phyloP scores from a whole-genome alignment of 1,140 invertebrate species.

The Homarus americanus region DNA sequence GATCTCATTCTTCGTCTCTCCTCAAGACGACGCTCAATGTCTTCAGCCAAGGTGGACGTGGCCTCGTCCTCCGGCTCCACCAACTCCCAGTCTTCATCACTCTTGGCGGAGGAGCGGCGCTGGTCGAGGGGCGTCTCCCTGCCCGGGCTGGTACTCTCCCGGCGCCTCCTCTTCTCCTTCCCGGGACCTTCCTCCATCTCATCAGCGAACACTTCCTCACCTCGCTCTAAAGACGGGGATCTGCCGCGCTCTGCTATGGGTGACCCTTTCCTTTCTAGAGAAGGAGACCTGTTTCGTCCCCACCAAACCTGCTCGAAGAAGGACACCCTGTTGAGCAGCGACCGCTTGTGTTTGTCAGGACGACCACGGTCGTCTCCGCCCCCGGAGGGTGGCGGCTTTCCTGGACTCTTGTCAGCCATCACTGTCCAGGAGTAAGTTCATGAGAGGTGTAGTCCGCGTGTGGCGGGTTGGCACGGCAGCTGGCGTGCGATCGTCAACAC shows the following conservation, averaged over 20 bases:
- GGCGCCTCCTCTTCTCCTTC: conserved; percentile 79
- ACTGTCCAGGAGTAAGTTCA: conserved; percentile 4
- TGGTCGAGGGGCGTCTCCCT: background rate
- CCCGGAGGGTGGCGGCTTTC: conserved; percentile 35
- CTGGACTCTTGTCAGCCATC: conserved; percentile 64
- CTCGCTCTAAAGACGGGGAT: conserved; percentile 58
- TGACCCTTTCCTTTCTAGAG: conserved; percentile 37
- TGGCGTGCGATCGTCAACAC: conserved; percentile 49
- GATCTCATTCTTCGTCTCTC: conserved; percentile 79
- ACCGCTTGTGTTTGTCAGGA: conserved; percentile 47
- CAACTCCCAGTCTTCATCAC: conserved; percentile 62
- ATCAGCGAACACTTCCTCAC: conserved; percentile 78
- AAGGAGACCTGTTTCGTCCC: conserved; percentile 76
- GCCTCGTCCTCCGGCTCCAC: conserved; percentile 27
- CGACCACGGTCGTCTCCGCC: conserved; percentile 45
- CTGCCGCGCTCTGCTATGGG: background rate
- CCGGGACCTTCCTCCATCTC: conserved; percentile 82
- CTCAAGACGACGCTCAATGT: conserved; percentile 81
- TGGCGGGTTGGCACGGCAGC: background rate
- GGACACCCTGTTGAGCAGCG: conserved; percentile 84
- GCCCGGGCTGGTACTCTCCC: conserved; percentile 67
- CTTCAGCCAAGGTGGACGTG: conserved; percentile 80
- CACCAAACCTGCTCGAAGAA: conserved; percentile 89
- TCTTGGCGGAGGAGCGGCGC: conserved; percentile 2
- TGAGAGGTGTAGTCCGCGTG: background rate